phyloP scores from a whole-genome alignment of 2,113 vertebrate species.

The Archocentrus centrarchus region DNA sequence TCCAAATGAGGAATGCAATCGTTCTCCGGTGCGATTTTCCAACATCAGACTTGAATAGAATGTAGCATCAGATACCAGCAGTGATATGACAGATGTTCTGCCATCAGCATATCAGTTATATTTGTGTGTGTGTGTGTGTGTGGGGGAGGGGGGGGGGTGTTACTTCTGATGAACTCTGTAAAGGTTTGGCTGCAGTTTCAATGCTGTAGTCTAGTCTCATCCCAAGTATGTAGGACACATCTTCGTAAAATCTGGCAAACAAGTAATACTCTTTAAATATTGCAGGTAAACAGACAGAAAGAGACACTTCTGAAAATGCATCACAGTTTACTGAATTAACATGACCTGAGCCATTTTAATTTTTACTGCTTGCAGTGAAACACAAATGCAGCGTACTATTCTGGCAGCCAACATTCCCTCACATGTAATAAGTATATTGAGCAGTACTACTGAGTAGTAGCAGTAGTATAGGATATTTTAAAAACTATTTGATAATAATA shows the following conservation, averaged over 20 bases:
- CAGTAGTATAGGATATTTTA: neutral
- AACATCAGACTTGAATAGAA: neutral
- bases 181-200: neutral
- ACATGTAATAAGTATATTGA: neutral
- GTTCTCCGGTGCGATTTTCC: neutral
- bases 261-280: neutral
- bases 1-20: neutral
- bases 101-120: neutral
- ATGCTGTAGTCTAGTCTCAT: too few relatives aligned
- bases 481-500: neutral
- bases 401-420: neutral
- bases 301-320: neutral
- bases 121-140: too few relatives aligned
- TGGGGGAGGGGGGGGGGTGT: too few relatives aligned
- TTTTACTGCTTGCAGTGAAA: neutral
- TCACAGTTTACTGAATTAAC: accelerated
- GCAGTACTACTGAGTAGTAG: too few relatives aligned
- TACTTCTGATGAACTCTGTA: neutral
- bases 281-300: neutral
- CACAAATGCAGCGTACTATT: neutral
- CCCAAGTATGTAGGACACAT: too few relatives aligned
- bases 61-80: neutral
- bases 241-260: neutral
- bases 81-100: neutral
- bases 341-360: neutral